phyloP scores from a whole-genome alignment of 2,888 invertebrate genomes.

The Eulithis prunata region DNA sequence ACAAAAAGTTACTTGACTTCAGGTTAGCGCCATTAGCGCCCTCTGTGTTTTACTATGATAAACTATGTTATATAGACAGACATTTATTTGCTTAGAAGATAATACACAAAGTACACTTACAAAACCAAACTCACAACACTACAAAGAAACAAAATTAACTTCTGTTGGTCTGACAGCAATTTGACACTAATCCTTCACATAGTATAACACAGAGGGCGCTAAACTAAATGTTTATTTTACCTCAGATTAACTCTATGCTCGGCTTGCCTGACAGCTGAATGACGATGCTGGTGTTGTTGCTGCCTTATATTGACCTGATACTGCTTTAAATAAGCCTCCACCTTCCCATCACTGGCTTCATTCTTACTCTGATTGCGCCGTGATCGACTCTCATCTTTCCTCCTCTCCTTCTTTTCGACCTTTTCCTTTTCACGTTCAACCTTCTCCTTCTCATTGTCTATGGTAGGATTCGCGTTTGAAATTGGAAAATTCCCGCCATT shows the following conservation, averaged over 20 bases:
- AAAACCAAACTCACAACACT: no score
- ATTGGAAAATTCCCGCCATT: constrained; percentile 76
- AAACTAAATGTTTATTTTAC: constrained; percentile 48
- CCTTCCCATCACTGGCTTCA: constrained; percentile 72
- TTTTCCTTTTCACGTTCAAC: constrained; percentile 49
- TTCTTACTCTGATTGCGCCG: constrained; percentile 58
- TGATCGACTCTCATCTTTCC: constrained; percentile 56
- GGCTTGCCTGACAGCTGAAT: constrained; percentile 77
- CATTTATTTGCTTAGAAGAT: no score
- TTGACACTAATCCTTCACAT: background rate
- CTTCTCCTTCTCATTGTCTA: constrained; percentile 63
- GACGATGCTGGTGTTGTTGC: constrained; percentile 77
- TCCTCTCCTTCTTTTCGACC: constrained; percentile 56
- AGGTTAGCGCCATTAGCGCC: no score
- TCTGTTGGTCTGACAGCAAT: background rate
- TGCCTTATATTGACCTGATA: constrained; percentile 79
- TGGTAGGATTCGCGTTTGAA: constrained; percentile 49
- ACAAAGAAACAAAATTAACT: no score
- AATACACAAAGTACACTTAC: no score
- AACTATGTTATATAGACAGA: no score
- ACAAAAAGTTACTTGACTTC: no score
- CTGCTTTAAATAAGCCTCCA: constrained; percentile 78
- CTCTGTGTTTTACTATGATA: no score
- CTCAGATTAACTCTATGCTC: constrained; percentile 80
- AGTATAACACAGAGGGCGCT: constrained; percentile 3